Evolutionary conservation across 2,113 vertebrate species (phyloP).

Genomic region (Dromaius novaehollandiae): DNA sequence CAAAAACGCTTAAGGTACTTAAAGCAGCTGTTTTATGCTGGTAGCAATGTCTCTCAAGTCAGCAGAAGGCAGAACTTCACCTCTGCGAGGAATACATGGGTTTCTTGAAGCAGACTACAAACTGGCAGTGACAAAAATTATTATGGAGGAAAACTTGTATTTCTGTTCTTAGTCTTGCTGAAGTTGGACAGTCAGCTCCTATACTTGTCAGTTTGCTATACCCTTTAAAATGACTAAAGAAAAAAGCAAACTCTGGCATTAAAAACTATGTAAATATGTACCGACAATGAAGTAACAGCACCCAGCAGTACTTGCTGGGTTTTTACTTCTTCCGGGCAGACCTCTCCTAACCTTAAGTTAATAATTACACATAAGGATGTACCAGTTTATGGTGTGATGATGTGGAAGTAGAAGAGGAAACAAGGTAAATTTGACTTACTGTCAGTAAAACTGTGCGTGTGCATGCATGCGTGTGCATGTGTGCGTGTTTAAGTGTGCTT

Average conservation of each 20-base stretch:
- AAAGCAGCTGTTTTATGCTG: background rate
- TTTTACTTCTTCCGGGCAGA: background rate
- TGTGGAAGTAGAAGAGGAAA: background rate
- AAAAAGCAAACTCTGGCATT: background rate
- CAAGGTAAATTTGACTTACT: background rate
- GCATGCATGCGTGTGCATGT: no score
- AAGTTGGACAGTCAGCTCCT: background rate
- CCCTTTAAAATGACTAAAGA: background rate
- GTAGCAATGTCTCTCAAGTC: background rate
- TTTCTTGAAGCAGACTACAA: background rate
- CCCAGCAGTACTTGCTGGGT: background rate
- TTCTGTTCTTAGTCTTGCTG: background rate
- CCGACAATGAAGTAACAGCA: fast-evolving
- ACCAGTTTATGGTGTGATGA: background rate
- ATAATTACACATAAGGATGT: background rate
- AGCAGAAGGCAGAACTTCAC: background rate
- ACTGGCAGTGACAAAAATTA: background rate
- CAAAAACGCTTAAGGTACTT: no score
- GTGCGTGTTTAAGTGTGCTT: background rate
- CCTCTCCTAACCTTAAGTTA: background rate
- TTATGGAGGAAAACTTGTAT: fast-evolving
- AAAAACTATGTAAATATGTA: background rate
- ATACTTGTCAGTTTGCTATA: background rate
- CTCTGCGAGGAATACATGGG: background rate
- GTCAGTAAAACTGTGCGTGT: background rate